Evolutionary conservation across 2,113 vertebrate species (phyloP).

Genomic region (Oceanites oceanicus): DNA sequence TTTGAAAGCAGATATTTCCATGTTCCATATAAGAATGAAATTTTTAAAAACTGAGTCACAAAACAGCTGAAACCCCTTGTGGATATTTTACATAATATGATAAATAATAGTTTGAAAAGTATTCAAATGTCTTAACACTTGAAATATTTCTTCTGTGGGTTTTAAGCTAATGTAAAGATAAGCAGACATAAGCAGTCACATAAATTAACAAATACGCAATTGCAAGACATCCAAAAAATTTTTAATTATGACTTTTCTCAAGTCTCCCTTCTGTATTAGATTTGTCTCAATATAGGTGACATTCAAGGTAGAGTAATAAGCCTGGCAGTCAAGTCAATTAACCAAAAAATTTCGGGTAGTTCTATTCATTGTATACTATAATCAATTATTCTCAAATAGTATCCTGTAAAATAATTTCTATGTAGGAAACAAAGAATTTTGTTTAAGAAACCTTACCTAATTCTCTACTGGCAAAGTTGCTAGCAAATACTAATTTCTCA

Average conservation of each 20-base stretch:
- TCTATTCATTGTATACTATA: neutral
- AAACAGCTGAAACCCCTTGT: neutral
- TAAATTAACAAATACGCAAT: neutral
- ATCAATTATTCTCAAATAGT: neutral
- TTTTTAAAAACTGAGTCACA: constrained; percentile 34
- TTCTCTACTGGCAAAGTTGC: constrained; percentile 48
- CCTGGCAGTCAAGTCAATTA: neutral
- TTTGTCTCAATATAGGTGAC: neutral
- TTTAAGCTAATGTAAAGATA: neutral
- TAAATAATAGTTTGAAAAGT: neutral
- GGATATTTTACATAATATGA: neutral
- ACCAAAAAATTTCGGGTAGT: neutral
- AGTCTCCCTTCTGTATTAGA: neutral
- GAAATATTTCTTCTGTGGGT: neutral
- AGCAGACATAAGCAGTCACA: neutral
- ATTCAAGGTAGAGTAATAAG: neutral
- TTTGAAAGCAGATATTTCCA: constrained; percentile 40
- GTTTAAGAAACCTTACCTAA: constrained; percentile 66
- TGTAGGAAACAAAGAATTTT: neutral
- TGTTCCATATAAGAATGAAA: constrained; percentile 29
- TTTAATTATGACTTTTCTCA: neutral
- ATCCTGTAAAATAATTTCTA: neutral
- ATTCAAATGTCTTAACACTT: neutral
- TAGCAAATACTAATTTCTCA: constrained; percentile 77
- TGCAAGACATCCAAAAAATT: neutral